Base-by-base conservation (phyloP, 2,113 vertebrate species). In the Alces alces region DNA sequence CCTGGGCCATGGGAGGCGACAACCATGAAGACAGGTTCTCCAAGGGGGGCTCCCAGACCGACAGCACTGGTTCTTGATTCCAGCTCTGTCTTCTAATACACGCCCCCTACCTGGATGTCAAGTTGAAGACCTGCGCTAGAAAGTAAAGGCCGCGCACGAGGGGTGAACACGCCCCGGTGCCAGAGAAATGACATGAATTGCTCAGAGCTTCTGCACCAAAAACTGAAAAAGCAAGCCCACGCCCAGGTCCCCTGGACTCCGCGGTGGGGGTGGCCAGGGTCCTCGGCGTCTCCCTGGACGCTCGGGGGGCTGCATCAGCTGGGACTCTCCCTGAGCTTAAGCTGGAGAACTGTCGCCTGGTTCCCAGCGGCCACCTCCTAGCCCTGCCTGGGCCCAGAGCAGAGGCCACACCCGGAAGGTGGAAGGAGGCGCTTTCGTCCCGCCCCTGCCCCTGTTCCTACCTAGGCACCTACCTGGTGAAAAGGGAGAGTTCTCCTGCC, bases 381-480 rank as follows among this genome's bases (percentile, higher is more conserved):
- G 80, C n/a, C 55, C 33, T 33, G n/a, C 91, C 15, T 25, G 33
- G 80, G 43, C 36, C 61, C 58, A 33, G 52, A 55, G 84, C 19
- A 43, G 78, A 79, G 33, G 30, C 15, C 83, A 6, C 0, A 3
- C 25, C 45, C 52, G 2, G 2, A 3, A 6, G 70, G 39, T 2
- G 3, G 70, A 43, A 23, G 23, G 39, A 21, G 33, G 39, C 6
- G 1, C 39, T 39, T 66, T 54, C 17, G 7, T 92, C 47, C n/a
- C 14, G 3, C 7, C 3, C 11, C 33, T 8, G 11, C 64, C 39
- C 60, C 54, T 9, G 54, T 30, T 61, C 36, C 50, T 43, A 70
- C 5, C 0, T 3, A 55, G 58, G 79, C 17, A 99, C 99, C 99
- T 98, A 99, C 99, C 99, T 98, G 11, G 99, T 97, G 21, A 99